Evolutionary conservation across 2,888 invertebrate species (phyloP), one percentile per base, ranked within the genome.

Genomic region (Automeris io): DNA sequence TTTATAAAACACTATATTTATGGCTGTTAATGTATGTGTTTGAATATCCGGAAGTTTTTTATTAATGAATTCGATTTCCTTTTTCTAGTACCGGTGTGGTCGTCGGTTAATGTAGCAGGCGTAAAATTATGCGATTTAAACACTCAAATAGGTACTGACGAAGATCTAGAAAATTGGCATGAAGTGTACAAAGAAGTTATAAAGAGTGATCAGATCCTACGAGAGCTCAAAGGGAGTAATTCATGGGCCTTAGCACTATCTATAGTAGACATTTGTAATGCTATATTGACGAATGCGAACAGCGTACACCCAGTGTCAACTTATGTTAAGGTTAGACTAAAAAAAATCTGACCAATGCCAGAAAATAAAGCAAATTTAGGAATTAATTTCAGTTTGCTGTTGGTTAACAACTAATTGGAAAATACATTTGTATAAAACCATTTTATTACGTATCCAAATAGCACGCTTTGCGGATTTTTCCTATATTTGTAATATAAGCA

Each of bases 231-330:
- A 81, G 96, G 96, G 2, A 96, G 95, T 82, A 96, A 96, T 0
- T 95, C 94, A 11, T 96, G 95, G 95, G 96, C 95, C 6, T 95
- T 96, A 51, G 96, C 95, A 1, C 87, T 95, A 25, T 94, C 94
- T 55, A 90, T 93, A 4, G 88, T 94, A 0, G 88, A 92, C 45
- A 76, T 96, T 31, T 89, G 90, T 8, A 87, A 90, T 35, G 89
- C 92, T 24, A 90, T 95, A 39, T 73, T 95, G 39, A 88, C 90
- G 43, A 95, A 96, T 62, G 89, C 91, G 1, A 88, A 90, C 64
- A 91, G 91, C 56, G 90, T 95, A 22, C 93, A 93, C 41, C 92
- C 95, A 1, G 91, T 96, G 1, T 93, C 95, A 3, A 94, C 94
- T 16, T 88, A 91, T 49, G 89, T 94, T 25, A 89, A 92, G 88